Evolutionary conservation across 2,888 invertebrate species (phyloP).

Genomic region (Zhuqinia jingwanae): DNA sequence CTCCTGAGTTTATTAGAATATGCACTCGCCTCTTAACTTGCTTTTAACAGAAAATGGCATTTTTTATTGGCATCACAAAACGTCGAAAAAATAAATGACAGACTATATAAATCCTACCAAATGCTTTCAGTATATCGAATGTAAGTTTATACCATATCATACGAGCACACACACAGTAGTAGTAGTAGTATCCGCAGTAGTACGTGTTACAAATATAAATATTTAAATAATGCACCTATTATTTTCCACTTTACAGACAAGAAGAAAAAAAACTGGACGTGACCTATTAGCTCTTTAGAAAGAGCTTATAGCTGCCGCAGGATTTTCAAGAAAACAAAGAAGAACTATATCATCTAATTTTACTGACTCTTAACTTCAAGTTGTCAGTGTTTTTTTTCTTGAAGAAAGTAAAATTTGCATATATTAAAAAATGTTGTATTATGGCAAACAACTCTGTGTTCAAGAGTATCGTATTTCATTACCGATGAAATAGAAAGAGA

Average conservation of each 20-base stretch:
- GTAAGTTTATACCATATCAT: neutral
- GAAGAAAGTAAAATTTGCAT: too few relatives aligned
- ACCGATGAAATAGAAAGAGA: neutral
- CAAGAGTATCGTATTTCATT: slow-evolving; percentile 5
- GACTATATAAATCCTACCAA: neutral
- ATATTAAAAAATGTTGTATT: neutral
- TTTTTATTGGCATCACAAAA: neutral
- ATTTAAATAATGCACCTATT: neutral
- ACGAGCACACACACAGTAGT: neutral
- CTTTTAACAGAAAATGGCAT: neutral
- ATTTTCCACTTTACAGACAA: slow-evolving; percentile 10
- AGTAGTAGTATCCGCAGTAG: neutral
- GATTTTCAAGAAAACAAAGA: slow-evolving; percentile 20
- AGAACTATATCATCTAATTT: neutral
- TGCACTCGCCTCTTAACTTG: too few relatives aligned
- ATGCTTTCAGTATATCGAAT: neutral
- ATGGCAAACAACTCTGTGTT: neutral
- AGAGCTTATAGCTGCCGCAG: slow-evolving; percentile 17
- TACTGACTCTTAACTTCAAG: too few relatives aligned
- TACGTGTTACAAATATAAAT: slow-evolving; percentile 29
- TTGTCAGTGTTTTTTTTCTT: too few relatives aligned
- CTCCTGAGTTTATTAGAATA: too few relatives aligned
- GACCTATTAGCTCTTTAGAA: slow-evolving; percentile 28
- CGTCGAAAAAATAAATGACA: neutral
- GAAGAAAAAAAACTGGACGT: slow-evolving; percentile 13